phyloP scores from a whole-genome alignment of 2,797 vertebrate genomes.

The Syngnathus rostellatus region DNA sequence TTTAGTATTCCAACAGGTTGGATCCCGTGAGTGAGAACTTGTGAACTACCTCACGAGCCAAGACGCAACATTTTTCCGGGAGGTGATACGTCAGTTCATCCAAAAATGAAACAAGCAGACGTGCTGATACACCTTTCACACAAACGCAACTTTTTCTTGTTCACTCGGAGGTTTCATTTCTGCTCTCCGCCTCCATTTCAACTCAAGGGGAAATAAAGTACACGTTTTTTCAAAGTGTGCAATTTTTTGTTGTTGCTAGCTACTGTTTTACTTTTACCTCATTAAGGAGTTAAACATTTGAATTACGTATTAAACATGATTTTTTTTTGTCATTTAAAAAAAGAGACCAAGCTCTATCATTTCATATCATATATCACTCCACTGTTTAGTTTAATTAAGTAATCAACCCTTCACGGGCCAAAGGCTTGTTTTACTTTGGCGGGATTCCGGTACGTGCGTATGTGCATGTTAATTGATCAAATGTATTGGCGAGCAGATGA shows the following conservation, averaged over 20 bases:
- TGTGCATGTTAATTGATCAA: conserved; percentile 42
- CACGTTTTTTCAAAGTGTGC: not conserved
- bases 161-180: not conserved
- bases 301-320: too few species aligned
- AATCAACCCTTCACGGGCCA: conserved; percentile 19
- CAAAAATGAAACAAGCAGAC: conserved; percentile 21
- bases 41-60: conserved; percentile 42
- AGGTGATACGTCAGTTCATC: conserved; percentile 16
- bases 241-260: not conserved
- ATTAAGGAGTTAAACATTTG: too few species aligned
- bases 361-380: too few species aligned
- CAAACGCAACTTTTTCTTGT: not conserved
- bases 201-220: not conserved
- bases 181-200: not conserved
- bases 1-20: conserved; percentile 54
- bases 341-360: too few species aligned
- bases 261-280: not conserved
- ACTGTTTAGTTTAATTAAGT: conserved; percentile 6
- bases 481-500: conserved; percentile 45
- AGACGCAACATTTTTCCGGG: conserved; percentile 25
- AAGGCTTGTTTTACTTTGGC: conserved; percentile 1
- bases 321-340: too few species aligned
- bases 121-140: not conserved
- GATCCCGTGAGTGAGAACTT: conserved; percentile 49
- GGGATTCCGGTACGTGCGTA: not conserved